These are phyloP conservation scores for Oscheius sp. DNA, from an alignment of 2,888 invertebrate genomes.

Conservation along the genomic window DNA sequence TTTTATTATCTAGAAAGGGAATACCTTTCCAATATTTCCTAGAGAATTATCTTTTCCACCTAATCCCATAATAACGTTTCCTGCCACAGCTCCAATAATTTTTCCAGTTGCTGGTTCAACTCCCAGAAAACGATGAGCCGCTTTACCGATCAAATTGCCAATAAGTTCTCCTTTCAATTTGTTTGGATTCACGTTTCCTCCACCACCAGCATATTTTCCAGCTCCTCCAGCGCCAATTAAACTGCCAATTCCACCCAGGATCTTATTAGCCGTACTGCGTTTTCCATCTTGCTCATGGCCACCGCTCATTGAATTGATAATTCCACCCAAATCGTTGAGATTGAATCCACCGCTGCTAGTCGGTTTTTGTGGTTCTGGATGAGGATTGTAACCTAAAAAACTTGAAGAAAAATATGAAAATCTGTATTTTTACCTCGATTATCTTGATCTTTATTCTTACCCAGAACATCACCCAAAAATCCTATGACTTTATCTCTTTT, in stretches of 20 bases:
- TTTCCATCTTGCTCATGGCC: conserved; percentile 44
- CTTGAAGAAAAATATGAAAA: too few relatives aligned
- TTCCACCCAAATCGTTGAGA: conserved; percentile 36
- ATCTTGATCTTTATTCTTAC: conserved; percentile 20
- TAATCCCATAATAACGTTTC: conserved; percentile 71
- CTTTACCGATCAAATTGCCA: conserved; percentile 71
- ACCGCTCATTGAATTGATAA: conserved; percentile 49
- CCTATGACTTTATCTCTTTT: conserved; percentile 56
- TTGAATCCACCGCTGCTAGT: conserved; percentile 42
- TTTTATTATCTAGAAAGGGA: too few relatives aligned
- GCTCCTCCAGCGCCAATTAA: conserved; percentile 66
- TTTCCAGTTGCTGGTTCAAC: conserved; percentile 71
- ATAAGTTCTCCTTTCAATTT: conserved; percentile 67
- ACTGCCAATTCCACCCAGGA: conserved; percentile 47
- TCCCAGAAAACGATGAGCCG: conserved; percentile 72
- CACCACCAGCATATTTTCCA: conserved; percentile 37
- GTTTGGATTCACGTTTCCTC: conserved; percentile 64
- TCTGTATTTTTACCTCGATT: too few relatives aligned
- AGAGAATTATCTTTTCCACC: conserved; percentile 73
- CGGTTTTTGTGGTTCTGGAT: background rate
- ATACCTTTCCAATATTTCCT: conserved; percentile 71
- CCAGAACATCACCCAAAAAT: conserved; percentile 52
- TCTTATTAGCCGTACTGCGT: conserved; percentile 52
- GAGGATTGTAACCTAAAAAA: too few relatives aligned
- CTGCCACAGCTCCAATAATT: conserved; percentile 70